A percentile compares a stretch with the other conserved stretches of the same genome.
These are phyloP conservation scores for Eudyptes chrysolophus DNA, from an alignment of 2,113 vertebrate species.

Conservation along the genomic window DNA sequence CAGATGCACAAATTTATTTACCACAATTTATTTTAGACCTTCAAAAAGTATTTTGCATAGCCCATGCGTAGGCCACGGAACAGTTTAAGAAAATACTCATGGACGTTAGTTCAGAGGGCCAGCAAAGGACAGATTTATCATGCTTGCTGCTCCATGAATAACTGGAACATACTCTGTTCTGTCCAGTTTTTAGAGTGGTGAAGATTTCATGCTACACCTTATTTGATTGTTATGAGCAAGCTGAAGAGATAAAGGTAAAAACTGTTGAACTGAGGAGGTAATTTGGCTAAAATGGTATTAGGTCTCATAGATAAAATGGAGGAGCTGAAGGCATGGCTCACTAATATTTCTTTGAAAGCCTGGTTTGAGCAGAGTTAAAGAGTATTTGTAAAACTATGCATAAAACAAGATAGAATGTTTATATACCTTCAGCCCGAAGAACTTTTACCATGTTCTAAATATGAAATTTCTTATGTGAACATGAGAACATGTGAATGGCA, in stretches of 20 bases:
- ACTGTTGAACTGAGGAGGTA: not conserved
- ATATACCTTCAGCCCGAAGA: not conserved
- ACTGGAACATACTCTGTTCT: not conserved
- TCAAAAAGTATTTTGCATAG: not conserved
- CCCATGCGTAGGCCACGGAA: not conserved
- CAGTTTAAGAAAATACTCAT: not conserved
- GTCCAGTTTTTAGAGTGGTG: not conserved
- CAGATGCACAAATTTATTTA: not conserved
- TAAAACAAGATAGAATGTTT: not conserved
- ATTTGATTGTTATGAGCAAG: not conserved
- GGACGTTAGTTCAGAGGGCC: not conserved
- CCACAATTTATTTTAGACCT: not conserved
- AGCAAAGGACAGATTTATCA: not conserved
- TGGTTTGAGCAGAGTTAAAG: not conserved
- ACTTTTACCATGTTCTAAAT: not conserved
- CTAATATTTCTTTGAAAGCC: not conserved
- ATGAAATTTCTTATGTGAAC: not conserved
- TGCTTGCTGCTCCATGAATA: not conserved
- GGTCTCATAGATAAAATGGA: not conserved
- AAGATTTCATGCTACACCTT: not conserved
- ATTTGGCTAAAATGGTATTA: not conserved
- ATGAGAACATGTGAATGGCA: not conserved
- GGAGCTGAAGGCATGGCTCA: not conserved
- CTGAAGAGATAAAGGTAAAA: not conserved
- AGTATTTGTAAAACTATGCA: not conserved